These are phyloP conservation scores for Hystrix cristata DNA, from an alignment of 2,113 vertebrate species.

Conservation along the genomic window DNA sequence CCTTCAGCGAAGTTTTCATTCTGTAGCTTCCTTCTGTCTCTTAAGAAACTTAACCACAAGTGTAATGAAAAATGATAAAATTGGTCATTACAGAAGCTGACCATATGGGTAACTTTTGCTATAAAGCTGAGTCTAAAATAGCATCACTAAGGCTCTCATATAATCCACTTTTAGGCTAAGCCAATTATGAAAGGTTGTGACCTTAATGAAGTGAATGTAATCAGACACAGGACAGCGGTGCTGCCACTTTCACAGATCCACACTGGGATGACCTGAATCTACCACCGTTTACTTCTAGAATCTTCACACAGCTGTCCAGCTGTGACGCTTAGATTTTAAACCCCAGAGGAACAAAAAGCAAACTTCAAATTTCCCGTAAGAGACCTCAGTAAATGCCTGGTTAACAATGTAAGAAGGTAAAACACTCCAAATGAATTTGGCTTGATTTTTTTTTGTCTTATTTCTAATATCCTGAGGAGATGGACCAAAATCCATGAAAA, in stretches of 20 bases:
- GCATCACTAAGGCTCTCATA: neutral
- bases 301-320: neutral
- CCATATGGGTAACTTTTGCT: neutral
- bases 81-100: slow-evolving; percentile 20
- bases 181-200: slow-evolving; percentile 64
- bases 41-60: slow-evolving; percentile 26
- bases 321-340: slow-evolving; percentile 18
- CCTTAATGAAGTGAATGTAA: neutral
- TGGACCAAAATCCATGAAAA: neutral
- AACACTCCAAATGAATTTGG: neutral
- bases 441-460: neutral
- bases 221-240: neutral
- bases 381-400: neutral
- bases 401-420: neutral
- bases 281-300: neutral
- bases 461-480: neutral
- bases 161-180: slow-evolving; percentile 71
- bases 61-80: slow-evolving; percentile 7
- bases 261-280: neutral
- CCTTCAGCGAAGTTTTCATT: neutral
- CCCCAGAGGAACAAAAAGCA: neutral
- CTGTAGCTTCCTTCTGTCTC: slow-evolving; percentile 25
- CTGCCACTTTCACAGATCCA: neutral
- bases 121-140: slow-evolving; percentile 69
- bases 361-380: neutral